A percentile compares a stretch with the other conserved stretches of the same genome.
phyloP scores from a whole-genome alignment of 2,797 vertebrate genomes.

The Rhinoraja longicauda region DNA sequence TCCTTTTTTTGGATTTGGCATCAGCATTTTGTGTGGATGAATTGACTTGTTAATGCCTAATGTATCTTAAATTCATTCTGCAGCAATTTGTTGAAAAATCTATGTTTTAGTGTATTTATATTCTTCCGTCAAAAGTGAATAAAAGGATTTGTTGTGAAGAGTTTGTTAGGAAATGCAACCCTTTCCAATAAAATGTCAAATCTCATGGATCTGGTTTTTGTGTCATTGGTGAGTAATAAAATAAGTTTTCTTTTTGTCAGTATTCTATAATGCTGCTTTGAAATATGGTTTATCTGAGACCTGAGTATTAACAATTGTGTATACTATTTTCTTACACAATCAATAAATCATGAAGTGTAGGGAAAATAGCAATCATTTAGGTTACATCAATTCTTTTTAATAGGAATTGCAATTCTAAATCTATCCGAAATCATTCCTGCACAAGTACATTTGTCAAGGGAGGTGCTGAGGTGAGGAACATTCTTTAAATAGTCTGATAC shows the following conservation, averaged over 20 bases:
- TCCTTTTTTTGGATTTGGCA: conserved; percentile 26
- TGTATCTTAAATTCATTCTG: background rate
- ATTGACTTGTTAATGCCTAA: conserved; percentile 16
- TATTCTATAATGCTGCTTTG: too few relatives aligned
- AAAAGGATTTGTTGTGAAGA: conserved; percentile 11
- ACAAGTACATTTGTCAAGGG: background rate
- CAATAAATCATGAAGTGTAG: too few relatives aligned
- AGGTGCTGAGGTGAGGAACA: background rate
- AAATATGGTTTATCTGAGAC: too few relatives aligned
- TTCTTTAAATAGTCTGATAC: background rate
- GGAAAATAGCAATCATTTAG: too few relatives aligned
- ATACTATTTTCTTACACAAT: too few relatives aligned
- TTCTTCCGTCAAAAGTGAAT: background rate
- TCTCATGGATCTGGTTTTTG: background rate
- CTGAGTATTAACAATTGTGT: too few relatives aligned
- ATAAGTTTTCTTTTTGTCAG: background rate
- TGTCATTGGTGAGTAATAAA: background rate
- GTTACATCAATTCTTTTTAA: too few relatives aligned
- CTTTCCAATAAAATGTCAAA: conserved; percentile 36
- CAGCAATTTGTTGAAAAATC: conserved; percentile 17
- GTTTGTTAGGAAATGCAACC: background rate
- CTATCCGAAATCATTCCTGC: background rate
- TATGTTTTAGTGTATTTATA: conserved; percentile 37
- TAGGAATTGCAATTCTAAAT: conserved; percentile 22
- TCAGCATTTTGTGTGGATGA: background rate